A percentile compares a stretch with the other conserved stretches of the same genome.
phyloP scores from a whole-genome alignment of 2,888 invertebrate genomes.

The Agrilus cyanescens region DNA sequence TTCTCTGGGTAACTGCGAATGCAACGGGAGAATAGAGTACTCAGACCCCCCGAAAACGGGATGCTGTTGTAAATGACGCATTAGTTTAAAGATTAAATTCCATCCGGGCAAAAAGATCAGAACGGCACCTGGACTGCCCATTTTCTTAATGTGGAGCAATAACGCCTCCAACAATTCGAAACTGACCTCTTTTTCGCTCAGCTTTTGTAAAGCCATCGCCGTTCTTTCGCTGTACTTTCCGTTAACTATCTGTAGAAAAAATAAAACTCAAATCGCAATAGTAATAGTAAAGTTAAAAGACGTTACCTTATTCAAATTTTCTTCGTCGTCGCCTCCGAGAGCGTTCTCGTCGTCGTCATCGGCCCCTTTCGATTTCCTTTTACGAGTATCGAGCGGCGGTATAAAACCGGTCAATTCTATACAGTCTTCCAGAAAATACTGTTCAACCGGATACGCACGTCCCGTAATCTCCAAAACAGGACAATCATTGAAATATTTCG shows the following conservation, averaged over 20 bases:
- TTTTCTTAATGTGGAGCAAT: constrained; percentile 47
- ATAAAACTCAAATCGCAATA: constrained; percentile 9
- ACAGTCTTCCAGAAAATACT: constrained; percentile 89
- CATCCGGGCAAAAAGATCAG: constrained; percentile 92
- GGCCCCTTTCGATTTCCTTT: constrained; percentile 48
- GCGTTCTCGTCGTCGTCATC: constrained; percentile 44
- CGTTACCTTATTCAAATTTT: constrained; percentile 61
- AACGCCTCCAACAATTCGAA: constrained; percentile 86
- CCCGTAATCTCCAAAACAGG: constrained; percentile 87
- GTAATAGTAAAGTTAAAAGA: background rate
- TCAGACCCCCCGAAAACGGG: constrained; percentile 43
- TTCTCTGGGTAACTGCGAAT: constrained; percentile 91
- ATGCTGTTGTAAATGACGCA: constrained; percentile 72
- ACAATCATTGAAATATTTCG: constrained; percentile 82
- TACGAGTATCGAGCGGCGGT: constrained; percentile 61
- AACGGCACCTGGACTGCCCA: constrained; percentile 70
- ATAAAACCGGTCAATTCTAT: constrained; percentile 76
- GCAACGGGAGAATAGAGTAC: constrained; percentile 82
- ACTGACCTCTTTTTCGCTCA: constrained; percentile 85
- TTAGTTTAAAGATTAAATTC: constrained; percentile 89
- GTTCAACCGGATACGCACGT: constrained; percentile 74
- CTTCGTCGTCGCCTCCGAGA: constrained; percentile 44
- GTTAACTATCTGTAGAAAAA: constrained; percentile 23
- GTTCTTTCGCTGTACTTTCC: constrained; percentile 49
- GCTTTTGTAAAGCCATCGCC: constrained; percentile 52